phyloP scores from a whole-genome alignment of 1,140 invertebrate genomes.

The Sitobion miscanthi region DNA sequence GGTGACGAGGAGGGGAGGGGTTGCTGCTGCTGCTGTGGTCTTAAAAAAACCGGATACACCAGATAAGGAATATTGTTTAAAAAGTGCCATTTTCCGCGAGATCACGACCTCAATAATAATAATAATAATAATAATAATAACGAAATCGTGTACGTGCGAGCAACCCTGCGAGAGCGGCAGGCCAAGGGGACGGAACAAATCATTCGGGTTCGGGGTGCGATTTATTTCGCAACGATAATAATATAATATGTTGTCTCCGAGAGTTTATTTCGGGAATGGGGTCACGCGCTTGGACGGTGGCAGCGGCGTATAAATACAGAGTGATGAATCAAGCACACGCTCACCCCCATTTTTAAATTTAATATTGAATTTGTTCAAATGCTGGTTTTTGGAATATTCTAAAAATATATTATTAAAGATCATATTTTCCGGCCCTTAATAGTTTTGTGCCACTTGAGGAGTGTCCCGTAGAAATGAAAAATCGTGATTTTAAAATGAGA shows the following conservation, averaged over 20 bases:
- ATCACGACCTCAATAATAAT: background rate
- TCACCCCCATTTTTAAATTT: too few species aligned
- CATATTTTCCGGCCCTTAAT: too few species aligned
- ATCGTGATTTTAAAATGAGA: too few species aligned
- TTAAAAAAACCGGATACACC: constrained; percentile 41
- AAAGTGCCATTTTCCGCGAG: constrained; percentile 21
- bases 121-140: background rate
- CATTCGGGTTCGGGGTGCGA: background rate
- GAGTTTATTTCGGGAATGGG: constrained; percentile 9
- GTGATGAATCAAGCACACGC: too few species aligned
- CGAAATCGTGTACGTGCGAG: background rate
- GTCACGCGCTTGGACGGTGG: background rate
- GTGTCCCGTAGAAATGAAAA: too few species aligned
- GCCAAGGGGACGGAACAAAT: background rate
- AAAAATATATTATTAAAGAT: too few species aligned
- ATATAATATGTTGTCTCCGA: background rate
- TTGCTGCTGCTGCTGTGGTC: background rate
- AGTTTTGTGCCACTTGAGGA: too few species aligned
- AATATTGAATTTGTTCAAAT: too few species aligned
- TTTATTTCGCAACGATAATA: constrained; percentile 10
- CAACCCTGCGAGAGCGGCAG: background rate
- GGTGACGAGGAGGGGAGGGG: background rate
- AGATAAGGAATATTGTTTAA: constrained; percentile 38
- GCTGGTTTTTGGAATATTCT: too few species aligned
- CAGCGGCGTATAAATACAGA: background rate